phyloP scores from a whole-genome alignment of 2,797 vertebrate genomes.

The Arctocebus calabarensis region DNA sequence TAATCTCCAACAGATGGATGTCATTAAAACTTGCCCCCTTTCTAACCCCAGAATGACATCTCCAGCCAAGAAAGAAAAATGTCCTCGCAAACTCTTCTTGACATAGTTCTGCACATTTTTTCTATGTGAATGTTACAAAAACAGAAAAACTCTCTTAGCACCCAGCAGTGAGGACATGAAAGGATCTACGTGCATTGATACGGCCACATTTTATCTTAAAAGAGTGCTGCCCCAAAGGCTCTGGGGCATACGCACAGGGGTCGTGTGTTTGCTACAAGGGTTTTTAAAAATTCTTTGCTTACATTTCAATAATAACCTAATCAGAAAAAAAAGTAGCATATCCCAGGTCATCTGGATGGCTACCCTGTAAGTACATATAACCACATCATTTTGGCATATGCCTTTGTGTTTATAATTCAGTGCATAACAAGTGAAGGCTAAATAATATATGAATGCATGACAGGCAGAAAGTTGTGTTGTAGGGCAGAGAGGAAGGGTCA shows the following conservation, averaged over 20 bases:
- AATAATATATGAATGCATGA: background rate
- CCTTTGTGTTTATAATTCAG: background rate
- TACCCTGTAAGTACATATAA: background rate
- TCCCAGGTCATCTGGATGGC: background rate
- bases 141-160: slow-evolving; percentile 31
- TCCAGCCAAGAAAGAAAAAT: slow-evolving; percentile 77
- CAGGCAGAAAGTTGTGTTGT: background rate
- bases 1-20: slow-evolving; percentile 79
- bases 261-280: background rate
- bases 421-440: background rate
- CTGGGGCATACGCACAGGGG: background rate
- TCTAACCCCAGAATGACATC: slow-evolving; percentile 56
- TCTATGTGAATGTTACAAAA: slow-evolving; percentile 57
- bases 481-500: background rate
- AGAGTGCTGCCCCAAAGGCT: background rate
- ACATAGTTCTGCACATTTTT: slow-evolving; percentile 68
- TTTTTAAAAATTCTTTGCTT: background rate
- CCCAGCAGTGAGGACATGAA: slow-evolving; percentile 15
- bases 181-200: slow-evolving; percentile 41
- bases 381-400: background rate
- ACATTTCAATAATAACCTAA: background rate
- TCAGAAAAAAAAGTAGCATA: background rate
- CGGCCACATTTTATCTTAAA: slow-evolving; percentile 5
- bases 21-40: slow-evolving; percentile 71
- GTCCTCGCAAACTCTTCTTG: slow-evolving; percentile 77